phyloP scores from a whole-genome alignment of 1,140 invertebrate species.

The Rhopalosiphum padi region DNA sequence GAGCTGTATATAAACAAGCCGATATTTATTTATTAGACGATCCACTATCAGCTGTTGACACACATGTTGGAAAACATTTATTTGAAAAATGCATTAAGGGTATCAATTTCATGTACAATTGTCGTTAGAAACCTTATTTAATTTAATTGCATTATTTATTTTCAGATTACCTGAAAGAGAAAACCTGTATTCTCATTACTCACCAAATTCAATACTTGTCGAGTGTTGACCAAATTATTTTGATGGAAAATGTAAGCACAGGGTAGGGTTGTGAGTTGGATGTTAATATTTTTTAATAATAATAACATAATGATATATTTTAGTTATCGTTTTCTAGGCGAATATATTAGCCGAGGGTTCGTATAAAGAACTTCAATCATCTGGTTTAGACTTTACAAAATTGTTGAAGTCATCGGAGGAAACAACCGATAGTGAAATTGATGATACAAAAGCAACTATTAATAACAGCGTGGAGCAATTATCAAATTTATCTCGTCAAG shows the following conservation, averaged over 20 bases:
- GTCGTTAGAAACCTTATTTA: background rate
- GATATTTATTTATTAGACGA: slow-evolving; percentile 84
- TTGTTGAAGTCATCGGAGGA: slow-evolving; percentile 64
- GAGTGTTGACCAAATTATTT: slow-evolving; percentile 76
- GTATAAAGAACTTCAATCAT: slow-evolving; percentile 66
- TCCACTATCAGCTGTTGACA: slow-evolving; percentile 82
- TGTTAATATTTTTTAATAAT: background rate
- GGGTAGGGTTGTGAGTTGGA: too few relatives aligned
- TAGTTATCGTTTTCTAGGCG: slow-evolving; percentile 64
- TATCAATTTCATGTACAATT: background rate
- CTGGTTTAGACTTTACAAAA: slow-evolving; percentile 68
- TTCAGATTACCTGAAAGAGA: slow-evolving; percentile 66
- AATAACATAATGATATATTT: background rate
- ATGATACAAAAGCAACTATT: slow-evolving; percentile 73
- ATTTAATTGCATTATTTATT: slow-evolving; percentile 5
- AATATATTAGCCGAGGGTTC: slow-evolving; percentile 68
- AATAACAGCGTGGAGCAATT: slow-evolving; percentile 34
- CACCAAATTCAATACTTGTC: slow-evolving; percentile 84
- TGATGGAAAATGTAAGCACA: slow-evolving; percentile 74
- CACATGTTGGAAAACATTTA: slow-evolving; percentile 79
- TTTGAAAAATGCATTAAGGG: slow-evolving; percentile 75
- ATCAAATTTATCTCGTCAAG: slow-evolving; percentile 54
- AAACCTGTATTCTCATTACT: slow-evolving; percentile 80
- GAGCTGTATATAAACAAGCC: slow-evolving; percentile 65
- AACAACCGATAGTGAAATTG: slow-evolving; percentile 63